These are phyloP conservation scores for Labrus mixtus DNA, from an alignment of 2,113 vertebrate species.

Conservation along the genomic window DNA sequence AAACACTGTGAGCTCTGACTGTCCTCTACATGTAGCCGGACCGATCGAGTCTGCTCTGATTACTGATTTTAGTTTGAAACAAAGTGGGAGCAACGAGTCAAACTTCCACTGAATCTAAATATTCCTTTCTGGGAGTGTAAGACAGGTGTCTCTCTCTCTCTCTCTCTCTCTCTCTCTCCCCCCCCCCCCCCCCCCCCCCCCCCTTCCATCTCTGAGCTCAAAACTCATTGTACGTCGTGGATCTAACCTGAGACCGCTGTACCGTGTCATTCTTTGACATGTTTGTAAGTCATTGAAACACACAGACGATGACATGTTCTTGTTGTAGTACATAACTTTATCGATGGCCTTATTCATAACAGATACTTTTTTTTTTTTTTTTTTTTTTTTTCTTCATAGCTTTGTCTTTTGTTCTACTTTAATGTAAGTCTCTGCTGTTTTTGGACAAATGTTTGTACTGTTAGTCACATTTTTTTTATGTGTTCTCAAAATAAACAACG, in stretches of 20 bases:
- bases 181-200: no score
- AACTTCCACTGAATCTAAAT: no score
- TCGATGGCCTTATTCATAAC: constrained; percentile 74
- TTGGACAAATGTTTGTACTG: constrained; percentile 72
- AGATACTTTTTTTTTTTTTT: constrained; percentile 35
- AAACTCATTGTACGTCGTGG: constrained; percentile 1
- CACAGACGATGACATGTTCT: not conserved
- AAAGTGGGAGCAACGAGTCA: no score
- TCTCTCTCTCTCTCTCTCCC: no score
- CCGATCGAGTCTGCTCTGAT: not conserved
- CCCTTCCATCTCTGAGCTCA: constrained; percentile 30
- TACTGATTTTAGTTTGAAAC: not conserved
- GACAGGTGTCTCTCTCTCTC: no score
- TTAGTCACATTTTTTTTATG: constrained; percentile 54
- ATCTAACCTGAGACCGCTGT: constrained; percentile 35
- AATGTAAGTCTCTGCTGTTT: constrained; percentile 41
- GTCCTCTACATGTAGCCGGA: not conserved
- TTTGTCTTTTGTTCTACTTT: constrained; percentile 33
- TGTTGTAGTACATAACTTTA: constrained; percentile 24
- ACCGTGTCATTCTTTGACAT: not conserved
- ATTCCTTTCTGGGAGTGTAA: constrained; percentile 1
- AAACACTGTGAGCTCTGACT: constrained; percentile 26
- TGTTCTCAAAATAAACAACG: constrained; percentile 63
- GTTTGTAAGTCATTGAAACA: constrained; percentile 19
- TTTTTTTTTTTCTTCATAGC: no score